Evolutionary conservation across 2,888 invertebrate genomes (phyloP).

Genomic region (Mactromeris polynyma): DNA sequence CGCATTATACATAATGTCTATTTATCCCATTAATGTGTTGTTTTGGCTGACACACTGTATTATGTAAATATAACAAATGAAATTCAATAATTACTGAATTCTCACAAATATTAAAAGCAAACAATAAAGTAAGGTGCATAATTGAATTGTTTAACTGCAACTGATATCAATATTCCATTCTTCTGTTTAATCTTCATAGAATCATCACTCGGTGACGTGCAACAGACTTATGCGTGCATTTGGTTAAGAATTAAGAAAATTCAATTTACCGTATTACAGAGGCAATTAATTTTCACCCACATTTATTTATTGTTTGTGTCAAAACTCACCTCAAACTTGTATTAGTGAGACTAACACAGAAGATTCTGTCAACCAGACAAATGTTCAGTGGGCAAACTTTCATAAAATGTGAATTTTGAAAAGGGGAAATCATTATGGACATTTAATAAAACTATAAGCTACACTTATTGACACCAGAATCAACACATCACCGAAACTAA

Average conservation of each 20-base stretch:
- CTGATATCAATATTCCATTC: background rate
- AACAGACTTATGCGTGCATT: background rate
- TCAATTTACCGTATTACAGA: background rate
- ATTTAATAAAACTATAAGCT: background rate
- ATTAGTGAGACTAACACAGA: too few species aligned
- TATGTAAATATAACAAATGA: conserved; percentile 5
- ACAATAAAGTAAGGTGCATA: background rate
- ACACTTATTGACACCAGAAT: background rate
- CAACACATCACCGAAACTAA: background rate
- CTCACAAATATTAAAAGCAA: background rate
- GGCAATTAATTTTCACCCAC: background rate
- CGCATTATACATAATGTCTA: background rate
- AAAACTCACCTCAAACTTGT: too few species aligned
- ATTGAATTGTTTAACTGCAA: background rate
- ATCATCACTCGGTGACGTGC: background rate
- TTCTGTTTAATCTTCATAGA: background rate
- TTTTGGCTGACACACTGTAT: background rate
- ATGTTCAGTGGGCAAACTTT: too few species aligned
- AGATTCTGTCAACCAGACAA: too few species aligned
- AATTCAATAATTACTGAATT: background rate
- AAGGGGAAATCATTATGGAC: background rate
- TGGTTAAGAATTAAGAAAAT: background rate
- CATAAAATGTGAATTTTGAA: background rate
- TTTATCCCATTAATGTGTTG: background rate
- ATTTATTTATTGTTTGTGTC: background rate